Evolutionary conservation across 2,888 invertebrate species (phyloP).

Genomic region (Philereme transversata): DNA sequence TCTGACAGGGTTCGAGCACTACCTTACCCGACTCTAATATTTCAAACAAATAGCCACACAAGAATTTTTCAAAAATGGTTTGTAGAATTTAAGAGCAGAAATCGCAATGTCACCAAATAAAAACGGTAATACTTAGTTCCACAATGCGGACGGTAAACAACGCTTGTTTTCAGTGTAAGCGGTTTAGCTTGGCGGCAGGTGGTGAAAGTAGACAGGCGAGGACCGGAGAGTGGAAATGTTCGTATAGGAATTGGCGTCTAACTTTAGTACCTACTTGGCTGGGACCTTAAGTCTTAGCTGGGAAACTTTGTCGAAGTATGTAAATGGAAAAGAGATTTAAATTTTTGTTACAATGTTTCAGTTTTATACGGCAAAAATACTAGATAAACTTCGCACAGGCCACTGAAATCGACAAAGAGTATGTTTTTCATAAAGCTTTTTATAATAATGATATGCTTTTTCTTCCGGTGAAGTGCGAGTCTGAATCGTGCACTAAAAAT

Average conservation of each 20-base stretch:
- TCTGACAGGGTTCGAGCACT: no score
- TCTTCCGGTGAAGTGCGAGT: no score
- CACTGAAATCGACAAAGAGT: no score
- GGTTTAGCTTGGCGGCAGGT: slow-evolving; percentile 55
- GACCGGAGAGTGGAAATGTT: slow-evolving; percentile 34
- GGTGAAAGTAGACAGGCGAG: slow-evolving; percentile 64
- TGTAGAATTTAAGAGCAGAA: slow-evolving; percentile 2
- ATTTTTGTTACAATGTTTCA: not conserved
- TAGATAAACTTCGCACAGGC: no score
- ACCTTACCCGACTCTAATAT: not conserved
- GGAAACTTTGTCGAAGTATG: not conserved
- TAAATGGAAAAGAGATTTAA: not conserved
- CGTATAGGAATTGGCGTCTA: slow-evolving; percentile 17
- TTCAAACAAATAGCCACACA: not conserved
- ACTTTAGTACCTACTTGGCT: slow-evolving; percentile 17
- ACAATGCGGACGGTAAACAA: slow-evolving; percentile 48
- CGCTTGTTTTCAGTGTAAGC: slow-evolving; percentile 62
- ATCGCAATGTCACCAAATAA: slow-evolving; percentile 23
- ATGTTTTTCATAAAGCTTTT: no score
- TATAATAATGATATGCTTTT: no score
- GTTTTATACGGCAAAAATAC: no score
- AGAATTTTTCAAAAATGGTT: not conserved
- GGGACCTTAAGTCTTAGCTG: not conserved
- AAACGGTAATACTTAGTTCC: slow-evolving; percentile 23
- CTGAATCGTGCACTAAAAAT: no score